Evolutionary conservation across 1,140 invertebrate genomes (phyloP).

Genomic region (Araneus ventricosus): DNA sequence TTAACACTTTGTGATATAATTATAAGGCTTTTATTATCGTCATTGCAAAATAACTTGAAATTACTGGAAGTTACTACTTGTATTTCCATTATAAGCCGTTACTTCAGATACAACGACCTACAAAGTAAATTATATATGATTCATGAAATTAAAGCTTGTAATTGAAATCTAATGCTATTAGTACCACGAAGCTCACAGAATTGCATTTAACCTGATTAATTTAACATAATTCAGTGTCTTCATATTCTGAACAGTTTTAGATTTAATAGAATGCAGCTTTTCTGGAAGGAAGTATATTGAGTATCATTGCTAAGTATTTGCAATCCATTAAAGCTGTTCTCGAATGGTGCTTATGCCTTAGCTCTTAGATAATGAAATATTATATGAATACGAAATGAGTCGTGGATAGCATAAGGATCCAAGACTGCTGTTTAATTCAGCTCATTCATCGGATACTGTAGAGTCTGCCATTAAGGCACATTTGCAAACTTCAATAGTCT

Average conservation of each 20-base stretch:
- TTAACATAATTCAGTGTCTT: neutral
- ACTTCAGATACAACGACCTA: no score
- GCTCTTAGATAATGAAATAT: slow-evolving; percentile 10
- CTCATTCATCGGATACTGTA: neutral
- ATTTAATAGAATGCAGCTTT: neutral
- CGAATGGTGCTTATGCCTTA: neutral
- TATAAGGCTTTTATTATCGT: no score
- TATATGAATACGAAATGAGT: slow-evolving; percentile 28
- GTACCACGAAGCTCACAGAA: neutral
- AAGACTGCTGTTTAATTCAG: neutral
- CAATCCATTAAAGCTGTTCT: slow-evolving; percentile 44
- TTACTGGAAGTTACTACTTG: no score
- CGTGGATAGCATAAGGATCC: neutral
- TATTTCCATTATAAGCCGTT: neutral
- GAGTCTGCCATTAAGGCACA: neutral
- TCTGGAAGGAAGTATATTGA: neutral
- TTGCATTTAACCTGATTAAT: neutral
- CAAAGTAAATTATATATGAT: no score
- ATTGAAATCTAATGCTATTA: no score
- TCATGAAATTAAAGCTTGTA: no score
- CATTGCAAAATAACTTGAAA: no score
- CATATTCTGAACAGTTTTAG: neutral
- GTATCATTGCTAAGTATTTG: slow-evolving; percentile 20
- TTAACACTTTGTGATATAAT: no score
- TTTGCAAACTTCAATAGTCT: no score